Evolutionary conservation across 2,797 vertebrate genomes (phyloP), one percentile per base, ranked within the genome.

Genomic region (Onychomys leucogaster): DNA sequence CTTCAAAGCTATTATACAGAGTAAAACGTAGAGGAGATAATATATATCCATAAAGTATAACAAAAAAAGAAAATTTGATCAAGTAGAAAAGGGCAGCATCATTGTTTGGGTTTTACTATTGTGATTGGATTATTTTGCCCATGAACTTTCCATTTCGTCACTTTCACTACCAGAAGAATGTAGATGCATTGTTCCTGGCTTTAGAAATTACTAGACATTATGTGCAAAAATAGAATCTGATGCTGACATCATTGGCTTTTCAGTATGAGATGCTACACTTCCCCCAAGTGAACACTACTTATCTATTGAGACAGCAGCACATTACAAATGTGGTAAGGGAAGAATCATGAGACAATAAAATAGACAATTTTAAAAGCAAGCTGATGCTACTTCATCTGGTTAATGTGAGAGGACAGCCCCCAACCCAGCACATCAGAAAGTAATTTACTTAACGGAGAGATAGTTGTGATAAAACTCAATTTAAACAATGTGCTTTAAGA

Each of bases 401-500:
- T 96, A 85, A 96, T 82, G 90, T 57, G 59, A 93, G 84, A 96
- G 84, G 71, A 90, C 63, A 93, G 61, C 13, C 55, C 49, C 88
- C 73, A 14, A 32, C 71, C 81, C 59, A 43, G 87, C 94, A 97
- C 96, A 97, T 94, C 95, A 94, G 95, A 96, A 97, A 97, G 91
- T 93, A 95, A 96, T 96, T 97, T 97, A 97, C 96, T 97, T 97
- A 97, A 93, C 89, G 84, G 92, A 94, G 90, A 97, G 95, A 95
- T 97, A 97, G 96, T 95, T 86, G 95, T 88, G 96, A 98, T 97
- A 98, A 97, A 97, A 95, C 55, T 97, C 96, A 98, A 93, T 91
- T 96, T 97, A 96, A 97, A 96, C 96, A 97, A 95, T 88, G 87
- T 97, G 96, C 82, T 76, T 95, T 91, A 67, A 96, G 85, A 90